Evolutionary conservation across 2,797 vertebrate genomes (phyloP).

Genomic region (Prunella strophiata): DNA sequence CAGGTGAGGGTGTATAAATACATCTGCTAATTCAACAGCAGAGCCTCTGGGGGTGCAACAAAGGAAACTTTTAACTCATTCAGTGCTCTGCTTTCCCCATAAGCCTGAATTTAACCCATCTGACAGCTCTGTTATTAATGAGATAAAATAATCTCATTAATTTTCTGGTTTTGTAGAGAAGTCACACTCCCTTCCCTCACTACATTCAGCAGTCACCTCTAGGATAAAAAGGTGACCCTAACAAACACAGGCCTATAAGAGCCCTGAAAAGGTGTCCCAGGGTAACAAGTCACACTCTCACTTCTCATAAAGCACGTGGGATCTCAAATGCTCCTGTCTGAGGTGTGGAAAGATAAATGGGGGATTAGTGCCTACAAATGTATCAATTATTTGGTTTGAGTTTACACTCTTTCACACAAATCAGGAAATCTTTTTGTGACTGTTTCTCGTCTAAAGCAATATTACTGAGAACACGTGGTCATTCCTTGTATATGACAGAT

Average conservation of each 20-base stretch:
- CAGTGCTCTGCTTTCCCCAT: neutral
- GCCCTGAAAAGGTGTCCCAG: neutral
- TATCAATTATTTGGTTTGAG: neutral
- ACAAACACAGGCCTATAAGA: rapidly evolving
- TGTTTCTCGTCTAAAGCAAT: neutral
- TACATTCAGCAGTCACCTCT: neutral
- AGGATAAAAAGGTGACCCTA: neutral
- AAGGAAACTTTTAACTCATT: neutral
- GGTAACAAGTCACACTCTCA: neutral
- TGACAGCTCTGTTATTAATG: neutral
- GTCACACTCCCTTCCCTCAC: neutral
- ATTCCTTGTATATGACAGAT: neutral
- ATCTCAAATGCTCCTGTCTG: neutral
- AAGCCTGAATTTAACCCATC: neutral
- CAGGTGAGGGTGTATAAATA: neutral
- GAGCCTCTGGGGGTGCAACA: neutral
- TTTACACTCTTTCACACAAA: neutral
- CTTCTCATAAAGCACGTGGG: neutral
- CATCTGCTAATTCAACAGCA: neutral
- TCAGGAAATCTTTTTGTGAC: neutral
- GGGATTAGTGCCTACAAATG: neutral
- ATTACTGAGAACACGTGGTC: neutral
- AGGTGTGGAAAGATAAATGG: neutral
- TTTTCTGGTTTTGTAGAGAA: neutral
- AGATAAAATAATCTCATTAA: neutral